A percentile compares a stretch with the other conserved stretches of the same genome.
These are phyloP conservation scores for Calidris pygmaea DNA, from an alignment of 2,113 vertebrate species.

Conservation along the genomic window DNA sequence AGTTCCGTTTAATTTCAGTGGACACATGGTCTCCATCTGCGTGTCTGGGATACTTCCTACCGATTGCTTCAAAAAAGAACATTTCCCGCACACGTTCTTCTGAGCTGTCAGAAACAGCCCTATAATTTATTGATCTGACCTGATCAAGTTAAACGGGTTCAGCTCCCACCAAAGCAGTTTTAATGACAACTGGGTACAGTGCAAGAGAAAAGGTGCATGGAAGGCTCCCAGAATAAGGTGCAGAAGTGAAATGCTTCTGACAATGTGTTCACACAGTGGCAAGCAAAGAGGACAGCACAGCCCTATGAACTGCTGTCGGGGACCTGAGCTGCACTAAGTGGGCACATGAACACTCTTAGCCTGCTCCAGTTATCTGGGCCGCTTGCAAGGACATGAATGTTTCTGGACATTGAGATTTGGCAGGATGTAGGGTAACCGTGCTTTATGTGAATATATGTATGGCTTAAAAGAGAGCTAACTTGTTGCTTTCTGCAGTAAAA, in stretches of 20 bases:
- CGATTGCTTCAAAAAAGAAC: not conserved
- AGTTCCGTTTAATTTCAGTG: conserved; percentile 4
- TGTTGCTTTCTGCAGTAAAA: not conserved
- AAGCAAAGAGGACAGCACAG: not conserved
- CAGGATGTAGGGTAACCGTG: not conserved
- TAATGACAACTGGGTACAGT: not conserved
- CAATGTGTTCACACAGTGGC: not conserved
- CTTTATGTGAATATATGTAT: not conserved
- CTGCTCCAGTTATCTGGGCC: not conserved
- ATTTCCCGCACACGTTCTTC: conserved; percentile 14
- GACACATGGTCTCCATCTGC: conserved; percentile 68
- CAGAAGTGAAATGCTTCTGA: not conserved
- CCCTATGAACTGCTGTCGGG: not conserved
- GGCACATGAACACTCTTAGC: not conserved
- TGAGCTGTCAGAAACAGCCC: conserved; percentile 44
- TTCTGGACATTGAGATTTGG: not conserved
- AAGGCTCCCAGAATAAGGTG: not conserved
- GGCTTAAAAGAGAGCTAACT: not conserved
- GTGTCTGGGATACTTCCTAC: conserved; percentile 62
- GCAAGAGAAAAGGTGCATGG: not conserved
- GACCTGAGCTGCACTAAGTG: not conserved
- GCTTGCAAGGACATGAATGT: not conserved
- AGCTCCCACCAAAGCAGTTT: not conserved
- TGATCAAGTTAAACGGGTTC: not conserved
- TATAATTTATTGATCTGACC: conserved; percentile 52